Conservation (phyloP, 2,113 vertebrate genomes). For the Athene cunicularia region DNA sequence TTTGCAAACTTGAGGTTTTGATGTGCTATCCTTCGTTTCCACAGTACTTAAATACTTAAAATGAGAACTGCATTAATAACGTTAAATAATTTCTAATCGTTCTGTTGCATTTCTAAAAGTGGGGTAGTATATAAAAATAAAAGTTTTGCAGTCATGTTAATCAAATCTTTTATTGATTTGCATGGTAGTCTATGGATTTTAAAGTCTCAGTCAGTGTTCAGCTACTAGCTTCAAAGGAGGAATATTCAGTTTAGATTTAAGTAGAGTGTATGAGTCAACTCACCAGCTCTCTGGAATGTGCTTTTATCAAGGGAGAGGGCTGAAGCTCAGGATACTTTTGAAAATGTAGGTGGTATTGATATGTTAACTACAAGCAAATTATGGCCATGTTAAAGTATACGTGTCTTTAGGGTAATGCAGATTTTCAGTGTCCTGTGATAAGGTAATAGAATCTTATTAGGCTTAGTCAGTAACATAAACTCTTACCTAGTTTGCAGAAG, state of each 20-base stretch:
- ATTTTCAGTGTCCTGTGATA: neutral
- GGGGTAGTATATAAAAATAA: neutral
- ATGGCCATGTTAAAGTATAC: neutral
- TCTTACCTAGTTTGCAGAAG: neutral
- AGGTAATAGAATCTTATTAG: neutral
- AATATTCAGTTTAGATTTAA: constrained; percentile 1
- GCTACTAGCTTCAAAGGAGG: neutral
- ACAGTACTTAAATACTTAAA: neutral
- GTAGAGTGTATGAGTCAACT: constrained; percentile 25
- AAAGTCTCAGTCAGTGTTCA: constrained; percentile 21
- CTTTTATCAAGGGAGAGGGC: neutral
- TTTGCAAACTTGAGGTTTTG: neutral
- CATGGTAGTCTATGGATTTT: neutral
- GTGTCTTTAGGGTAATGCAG: neutral
- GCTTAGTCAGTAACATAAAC: neutral
- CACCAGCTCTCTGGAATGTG: constrained; percentile 30
- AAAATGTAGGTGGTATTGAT: neutral
- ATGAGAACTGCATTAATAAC: neutral
- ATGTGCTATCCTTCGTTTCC: neutral
- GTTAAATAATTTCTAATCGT: neutral
- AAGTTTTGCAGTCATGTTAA: neutral
- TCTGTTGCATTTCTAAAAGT: neutral
- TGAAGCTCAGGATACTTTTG: neutral
- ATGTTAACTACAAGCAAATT: neutral
- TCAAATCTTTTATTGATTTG: constrained; percentile 1